Percentiles rank a stretch among this genome's conserved stretches.
Conservation (phyloP, 2,797 vertebrate genomes). For the Eidolon dupreanum region DNA sequence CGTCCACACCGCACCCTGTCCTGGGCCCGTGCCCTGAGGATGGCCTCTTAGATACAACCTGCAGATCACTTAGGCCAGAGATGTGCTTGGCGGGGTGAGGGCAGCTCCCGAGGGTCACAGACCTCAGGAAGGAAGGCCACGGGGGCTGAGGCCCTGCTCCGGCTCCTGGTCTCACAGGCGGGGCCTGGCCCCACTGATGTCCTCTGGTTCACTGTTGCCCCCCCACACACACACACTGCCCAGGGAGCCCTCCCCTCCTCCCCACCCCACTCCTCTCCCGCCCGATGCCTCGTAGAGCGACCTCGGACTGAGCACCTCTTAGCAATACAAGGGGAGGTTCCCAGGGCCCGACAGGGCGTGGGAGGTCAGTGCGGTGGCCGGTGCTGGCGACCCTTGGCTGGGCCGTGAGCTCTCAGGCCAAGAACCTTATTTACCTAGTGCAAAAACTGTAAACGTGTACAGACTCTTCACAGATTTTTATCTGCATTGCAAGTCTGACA, state of each 20-base stretch:
- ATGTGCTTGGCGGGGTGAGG: neutral
- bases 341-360: slow-evolving; percentile 55
- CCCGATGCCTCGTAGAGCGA: neutral
- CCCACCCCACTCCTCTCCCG: neutral
- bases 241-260: neutral
- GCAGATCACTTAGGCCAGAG: slow-evolving; percentile 24
- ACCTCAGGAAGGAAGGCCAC: slow-evolving; percentile 50
- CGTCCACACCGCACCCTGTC: neutral
- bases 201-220: neutral
- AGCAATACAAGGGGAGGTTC: slow-evolving; percentile 79
- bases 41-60: neutral
- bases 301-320: slow-evolving; percentile 62
- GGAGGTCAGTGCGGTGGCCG: neutral
- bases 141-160: neutral
- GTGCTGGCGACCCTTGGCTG: slow-evolving; percentile 37
- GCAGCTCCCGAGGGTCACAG: neutral
- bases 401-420: slow-evolving; percentile 75
- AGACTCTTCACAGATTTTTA: slow-evolving; percentile 81
- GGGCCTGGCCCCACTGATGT: neutral
- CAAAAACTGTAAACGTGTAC: slow-evolving; percentile 82
- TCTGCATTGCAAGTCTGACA: slow-evolving; percentile 82
- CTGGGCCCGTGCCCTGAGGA: neutral
- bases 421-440: slow-evolving; percentile 84
- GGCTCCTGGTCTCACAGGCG: neutral
- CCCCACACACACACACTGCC: neutral